Conservation (phyloP, 2,888 invertebrate species). For the Xestoiulus laeticollis region DNA sequence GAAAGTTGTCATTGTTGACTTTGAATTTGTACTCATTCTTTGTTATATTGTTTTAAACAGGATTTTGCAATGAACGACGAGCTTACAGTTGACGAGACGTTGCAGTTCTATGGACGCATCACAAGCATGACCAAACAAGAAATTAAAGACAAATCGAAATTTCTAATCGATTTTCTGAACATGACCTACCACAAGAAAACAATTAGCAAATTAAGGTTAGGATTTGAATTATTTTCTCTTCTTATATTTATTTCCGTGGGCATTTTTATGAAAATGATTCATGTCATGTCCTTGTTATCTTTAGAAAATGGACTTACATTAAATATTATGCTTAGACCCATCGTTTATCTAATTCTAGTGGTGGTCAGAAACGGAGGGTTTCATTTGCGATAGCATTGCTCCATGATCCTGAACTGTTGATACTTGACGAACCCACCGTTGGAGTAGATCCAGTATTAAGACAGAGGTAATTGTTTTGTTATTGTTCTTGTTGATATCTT, state of each 20-base stretch:
- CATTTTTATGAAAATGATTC: not conserved
- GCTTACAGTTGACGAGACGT: conserved; percentile 91
- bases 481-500: no score
- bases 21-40: not conserved
- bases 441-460: conserved; percentile 86
- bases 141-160: conserved; percentile 81
- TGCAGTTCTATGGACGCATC: conserved; percentile 96
- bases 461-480: conserved; percentile 46
- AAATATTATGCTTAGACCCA: not conserved
- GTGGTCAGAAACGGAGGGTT: conserved; percentile 89
- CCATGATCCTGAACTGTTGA: conserved; percentile 90
- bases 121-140: conserved; percentile 88
- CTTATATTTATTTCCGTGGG: not conserved
- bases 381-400: conserved; percentile 91
- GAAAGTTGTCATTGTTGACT: not conserved
- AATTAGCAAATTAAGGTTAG: conserved; percentile 76
- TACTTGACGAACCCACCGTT: conserved; percentile 92
- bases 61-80: conserved; percentile 63
- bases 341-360: conserved; percentile 69
- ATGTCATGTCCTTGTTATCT: not conserved
- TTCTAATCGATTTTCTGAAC: conserved; percentile 90
- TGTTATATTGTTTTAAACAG: conserved; percentile 54
- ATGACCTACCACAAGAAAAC: conserved; percentile 84
- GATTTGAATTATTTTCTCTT: not conserved
- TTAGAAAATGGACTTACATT: no score